Percentiles rank a stretch among this genome's conserved stretches.
Conservation (phyloP, 2,113 vertebrate species). For the Apteryx owenii region DNA sequence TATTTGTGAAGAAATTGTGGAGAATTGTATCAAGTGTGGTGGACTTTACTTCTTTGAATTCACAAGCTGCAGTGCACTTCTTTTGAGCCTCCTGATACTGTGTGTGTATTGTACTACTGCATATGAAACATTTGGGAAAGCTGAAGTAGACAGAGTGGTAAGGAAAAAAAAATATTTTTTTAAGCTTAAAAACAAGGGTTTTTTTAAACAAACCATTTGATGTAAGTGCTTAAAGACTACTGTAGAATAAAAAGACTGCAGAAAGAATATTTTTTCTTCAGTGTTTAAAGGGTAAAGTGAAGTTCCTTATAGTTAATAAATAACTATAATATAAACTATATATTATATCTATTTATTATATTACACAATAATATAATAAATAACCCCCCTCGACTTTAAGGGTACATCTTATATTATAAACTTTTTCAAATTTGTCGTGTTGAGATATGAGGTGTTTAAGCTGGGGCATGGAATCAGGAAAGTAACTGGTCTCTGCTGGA, state of each 20-base stretch:
- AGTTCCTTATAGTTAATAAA: background rate
- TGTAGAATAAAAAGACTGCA: background rate
- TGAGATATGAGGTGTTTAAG: background rate
- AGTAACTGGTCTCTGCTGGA: background rate
- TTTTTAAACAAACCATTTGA: background rate
- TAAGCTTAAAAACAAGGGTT: background rate
- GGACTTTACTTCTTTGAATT: conserved; percentile 94
- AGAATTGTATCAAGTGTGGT: conserved; percentile 71
- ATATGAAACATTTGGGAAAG: conserved; percentile 68
- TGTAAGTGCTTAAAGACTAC: background rate
- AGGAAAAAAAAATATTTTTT: conserved; percentile 15
- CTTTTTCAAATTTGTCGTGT: background rate
- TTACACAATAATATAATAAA: background rate
- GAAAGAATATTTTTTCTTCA: background rate
- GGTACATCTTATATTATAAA: background rate
- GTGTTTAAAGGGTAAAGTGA: background rate
- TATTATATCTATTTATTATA: background rate
- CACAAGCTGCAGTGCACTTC: conserved; percentile 87
- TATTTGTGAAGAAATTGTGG: conserved; percentile 87
- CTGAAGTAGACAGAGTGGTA: conserved; percentile 77
- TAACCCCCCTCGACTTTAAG: background rate
- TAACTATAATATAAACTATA: background rate
- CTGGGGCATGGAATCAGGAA: background rate
- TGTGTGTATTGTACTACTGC: conserved; percentile 78
- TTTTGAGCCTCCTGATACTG: conserved; percentile 85